Conservation (phyloP, 2,888 invertebrate species). For the Sesamia inferens region DNA sequence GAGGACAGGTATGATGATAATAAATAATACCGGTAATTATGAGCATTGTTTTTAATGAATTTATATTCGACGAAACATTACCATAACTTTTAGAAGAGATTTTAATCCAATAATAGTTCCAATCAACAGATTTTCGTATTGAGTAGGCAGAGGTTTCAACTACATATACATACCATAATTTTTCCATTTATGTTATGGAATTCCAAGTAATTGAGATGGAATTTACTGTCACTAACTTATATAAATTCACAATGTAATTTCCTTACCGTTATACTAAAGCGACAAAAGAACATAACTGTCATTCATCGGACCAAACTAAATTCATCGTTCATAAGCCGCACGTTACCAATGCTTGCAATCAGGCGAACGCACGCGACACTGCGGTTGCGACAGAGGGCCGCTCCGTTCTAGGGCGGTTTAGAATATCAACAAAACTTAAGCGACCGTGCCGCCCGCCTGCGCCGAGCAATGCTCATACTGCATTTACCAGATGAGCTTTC, state of each 20-base stretch:
- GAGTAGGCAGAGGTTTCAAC: background rate
- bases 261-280: background rate
- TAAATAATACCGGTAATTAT: no score
- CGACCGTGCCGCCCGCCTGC: slow-evolving; percentile 75
- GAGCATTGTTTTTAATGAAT: background rate
- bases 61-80: background rate
- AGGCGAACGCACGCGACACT: slow-evolving; percentile 82
- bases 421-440: slow-evolving; percentile 87
- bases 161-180: background rate
- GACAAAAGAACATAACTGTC: background rate
- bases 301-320: slow-evolving; percentile 11
- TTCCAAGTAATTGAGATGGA: no score
- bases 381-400: slow-evolving; percentile 81
- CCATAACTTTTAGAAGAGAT: background rate
- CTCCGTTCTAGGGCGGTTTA: slow-evolving; percentile 79
- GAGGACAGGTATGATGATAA: no score
- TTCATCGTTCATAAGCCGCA: slow-evolving; percentile 70
- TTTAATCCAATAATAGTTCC: no score
- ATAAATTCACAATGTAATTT: background rate
- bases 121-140: no score
- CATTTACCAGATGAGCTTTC: slow-evolving; percentile 86
- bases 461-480: slow-evolving; percentile 74
- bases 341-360: slow-evolving; percentile 80
- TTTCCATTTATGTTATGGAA: background rate
- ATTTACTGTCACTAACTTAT: background rate